Conservation (phyloP, 2,888 invertebrate species). For the Rhimphoctona megacephalus region DNA sequence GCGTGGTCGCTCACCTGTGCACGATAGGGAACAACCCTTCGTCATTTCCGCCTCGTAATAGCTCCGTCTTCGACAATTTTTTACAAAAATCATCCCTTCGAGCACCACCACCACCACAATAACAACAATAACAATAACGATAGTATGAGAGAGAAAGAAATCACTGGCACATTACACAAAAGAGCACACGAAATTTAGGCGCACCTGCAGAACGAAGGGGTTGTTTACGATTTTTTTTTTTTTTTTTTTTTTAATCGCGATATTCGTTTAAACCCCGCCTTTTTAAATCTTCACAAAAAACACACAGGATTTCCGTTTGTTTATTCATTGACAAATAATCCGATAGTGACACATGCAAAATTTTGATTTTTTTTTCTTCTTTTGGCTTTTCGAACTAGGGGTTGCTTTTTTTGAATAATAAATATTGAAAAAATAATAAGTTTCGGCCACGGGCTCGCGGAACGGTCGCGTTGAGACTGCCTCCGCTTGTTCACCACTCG, state of each 20-base stretch:
- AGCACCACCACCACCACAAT: conserved; percentile 6
- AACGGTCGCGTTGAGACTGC: conserved; percentile 84
- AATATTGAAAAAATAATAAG: conserved; percentile 59
- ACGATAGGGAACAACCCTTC: conserved; percentile 32
- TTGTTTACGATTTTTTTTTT: not conserved
- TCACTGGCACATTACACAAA: conserved; percentile 21
- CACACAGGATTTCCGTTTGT: not conserved
- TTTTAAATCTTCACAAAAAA: not conserved
- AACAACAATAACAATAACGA: conserved; percentile 20
- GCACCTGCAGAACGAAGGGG: not conserved
- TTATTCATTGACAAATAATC: not conserved
- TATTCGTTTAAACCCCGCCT: not conserved
- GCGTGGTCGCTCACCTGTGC: conserved; percentile 55
- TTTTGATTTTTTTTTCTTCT: not conserved
- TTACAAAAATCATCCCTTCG: conserved; percentile 40
- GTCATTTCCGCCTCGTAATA: conserved; percentile 1
- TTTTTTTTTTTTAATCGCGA: no score
- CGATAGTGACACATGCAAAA: not conserved
- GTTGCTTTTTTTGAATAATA: not conserved
- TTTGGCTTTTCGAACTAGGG: conserved; percentile 15
- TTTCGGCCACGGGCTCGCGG: conserved; percentile 76
- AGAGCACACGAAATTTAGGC: not conserved
- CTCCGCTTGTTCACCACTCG: conserved; percentile 81
- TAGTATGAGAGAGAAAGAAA: not conserved
- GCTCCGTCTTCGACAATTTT: conserved; percentile 10